These are phyloP conservation scores for Chondrosia reniformis DNA, from an alignment of 37 sponge, comb jelly and placozoan genomes.

Conservation along the genomic window DNA sequence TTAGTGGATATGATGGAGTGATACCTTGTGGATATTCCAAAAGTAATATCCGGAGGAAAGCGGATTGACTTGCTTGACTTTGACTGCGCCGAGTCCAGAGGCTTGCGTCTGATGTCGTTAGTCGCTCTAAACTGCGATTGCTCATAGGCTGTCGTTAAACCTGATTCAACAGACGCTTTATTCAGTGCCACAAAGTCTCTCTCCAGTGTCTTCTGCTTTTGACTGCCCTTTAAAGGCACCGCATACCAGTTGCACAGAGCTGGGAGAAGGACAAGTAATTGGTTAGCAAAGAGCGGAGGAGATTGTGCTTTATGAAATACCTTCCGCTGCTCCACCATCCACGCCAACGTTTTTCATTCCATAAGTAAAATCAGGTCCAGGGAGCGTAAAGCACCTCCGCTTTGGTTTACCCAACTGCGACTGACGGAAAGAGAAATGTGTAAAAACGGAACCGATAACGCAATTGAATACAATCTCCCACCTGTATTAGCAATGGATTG, in stretches of 20 bases:
- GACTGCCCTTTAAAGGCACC: not conserved
- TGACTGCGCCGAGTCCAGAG: conserved; percentile 5
- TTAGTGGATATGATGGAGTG: not conserved
- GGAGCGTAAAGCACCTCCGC: conserved; percentile 41
- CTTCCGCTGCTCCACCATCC: conserved; percentile 56
- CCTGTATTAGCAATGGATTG: conserved; percentile 58
- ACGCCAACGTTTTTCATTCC: conserved; percentile 30
- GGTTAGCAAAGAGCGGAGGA: not conserved
- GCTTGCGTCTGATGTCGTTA: conserved; percentile 68
- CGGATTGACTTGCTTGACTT: not conserved
- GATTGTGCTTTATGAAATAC: conserved; percentile 15
- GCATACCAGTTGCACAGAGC: conserved; percentile 60
- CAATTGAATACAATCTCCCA: too few species aligned
- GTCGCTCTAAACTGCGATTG: conserved; percentile 80
- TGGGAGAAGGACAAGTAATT: conserved; percentile 3
- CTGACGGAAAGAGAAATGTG: conserved; percentile 22
- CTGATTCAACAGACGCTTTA: conserved; percentile 59
- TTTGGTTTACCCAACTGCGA: conserved; percentile 37
- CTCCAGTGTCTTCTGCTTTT: conserved; percentile 36
- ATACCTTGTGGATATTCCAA: conserved; percentile 79
- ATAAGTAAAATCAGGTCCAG: conserved; percentile 46
- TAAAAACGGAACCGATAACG: not conserved
- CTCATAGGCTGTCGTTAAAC: conserved; percentile 88
- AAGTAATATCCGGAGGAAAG: conserved; percentile 59
- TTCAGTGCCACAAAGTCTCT: conserved; percentile 83